Conservation (phyloP, 1,140 invertebrate genomes). For the Apis florea region DNA sequence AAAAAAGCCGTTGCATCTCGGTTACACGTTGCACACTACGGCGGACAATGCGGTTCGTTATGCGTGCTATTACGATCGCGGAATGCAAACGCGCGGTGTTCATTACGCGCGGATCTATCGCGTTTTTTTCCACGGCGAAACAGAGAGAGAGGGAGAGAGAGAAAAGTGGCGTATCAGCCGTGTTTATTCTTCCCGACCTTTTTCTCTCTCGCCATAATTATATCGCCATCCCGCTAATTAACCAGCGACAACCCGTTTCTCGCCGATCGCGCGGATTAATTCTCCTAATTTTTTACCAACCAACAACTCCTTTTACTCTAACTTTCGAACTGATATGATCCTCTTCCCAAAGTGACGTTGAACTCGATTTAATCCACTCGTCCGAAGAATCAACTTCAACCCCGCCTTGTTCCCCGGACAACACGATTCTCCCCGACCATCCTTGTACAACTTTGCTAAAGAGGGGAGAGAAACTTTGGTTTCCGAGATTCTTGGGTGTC, state of each 20-base stretch:
- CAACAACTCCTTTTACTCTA: too few relatives aligned
- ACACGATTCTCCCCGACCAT: neutral
- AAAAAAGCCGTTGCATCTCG: neutral
- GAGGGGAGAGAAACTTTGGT: neutral
- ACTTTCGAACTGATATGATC: too few relatives aligned
- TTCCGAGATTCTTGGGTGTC: neutral
- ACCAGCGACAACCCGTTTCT: slow-evolving; percentile 21
- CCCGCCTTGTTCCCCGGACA: too few relatives aligned
- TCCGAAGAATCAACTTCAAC: neutral
- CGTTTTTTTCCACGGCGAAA: neutral
- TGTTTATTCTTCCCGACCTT: neutral
- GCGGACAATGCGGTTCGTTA: neutral
- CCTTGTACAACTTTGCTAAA: neutral
- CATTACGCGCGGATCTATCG: neutral
- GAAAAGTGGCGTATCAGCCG: neutral
- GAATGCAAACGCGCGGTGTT: neutral
- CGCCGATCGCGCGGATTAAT: too few relatives aligned
- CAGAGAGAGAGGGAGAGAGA: too few relatives aligned
- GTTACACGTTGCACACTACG: neutral
- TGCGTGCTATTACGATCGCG: neutral
- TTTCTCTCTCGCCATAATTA: slow-evolving; percentile 40
- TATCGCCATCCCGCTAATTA: slow-evolving; percentile 1
- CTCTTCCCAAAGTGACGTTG: too few relatives aligned
- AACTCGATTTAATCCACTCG: too few relatives aligned
- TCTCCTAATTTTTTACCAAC: too few relatives aligned